Evolutionary conservation across 2,113 vertebrate species (phyloP), one percentile per base, ranked within the genome.

Genomic region (Tringa solitaria): DNA sequence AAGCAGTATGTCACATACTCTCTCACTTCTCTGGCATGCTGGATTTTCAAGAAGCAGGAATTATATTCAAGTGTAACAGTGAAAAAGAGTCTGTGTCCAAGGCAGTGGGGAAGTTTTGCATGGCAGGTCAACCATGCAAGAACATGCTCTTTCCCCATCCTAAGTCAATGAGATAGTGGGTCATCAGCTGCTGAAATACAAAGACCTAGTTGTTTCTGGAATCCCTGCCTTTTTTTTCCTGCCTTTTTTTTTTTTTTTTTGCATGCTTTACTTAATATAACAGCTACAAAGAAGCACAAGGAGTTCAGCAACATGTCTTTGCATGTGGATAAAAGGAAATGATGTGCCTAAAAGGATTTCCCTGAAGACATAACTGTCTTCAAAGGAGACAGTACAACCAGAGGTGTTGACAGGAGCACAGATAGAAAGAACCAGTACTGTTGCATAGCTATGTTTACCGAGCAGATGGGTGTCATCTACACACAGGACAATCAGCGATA

Each of bases 391-490:
- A 41, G 64, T 78, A 63, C 27, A 79, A 78, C 73, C 84, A 73
- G 86, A 94, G 92, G 89, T 80, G 95, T 22, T 96, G 95, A 96
- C 90, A 95, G 84, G 65, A 73, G 57, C 89, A 32, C 57, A 65
- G 88, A 46, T 3, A 73, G 69, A 84, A 57, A 73, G 77, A 84
- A 53, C 61, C 77, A 56, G 86, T 48, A 73, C 57, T 64, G 53
- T 56, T 90, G 82, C 74, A 57, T 81, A 80, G 76, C 73, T 82
- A 9, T 91, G 74, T 92, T 96, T 94, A 21, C 77, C 27, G 65
- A 96, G 92, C 86, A 95, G 69, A 82, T 45, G 80, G 50, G 45
- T 69, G 80, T 84, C 12, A 2, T 79, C 77, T 65, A 11, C 37
- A 3, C 53, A 11, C 1, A 28, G 76, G 85, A 84, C 35, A 14